Conservation (phyloP, 2,113 vertebrate species). For the Mungos mungo region DNA sequence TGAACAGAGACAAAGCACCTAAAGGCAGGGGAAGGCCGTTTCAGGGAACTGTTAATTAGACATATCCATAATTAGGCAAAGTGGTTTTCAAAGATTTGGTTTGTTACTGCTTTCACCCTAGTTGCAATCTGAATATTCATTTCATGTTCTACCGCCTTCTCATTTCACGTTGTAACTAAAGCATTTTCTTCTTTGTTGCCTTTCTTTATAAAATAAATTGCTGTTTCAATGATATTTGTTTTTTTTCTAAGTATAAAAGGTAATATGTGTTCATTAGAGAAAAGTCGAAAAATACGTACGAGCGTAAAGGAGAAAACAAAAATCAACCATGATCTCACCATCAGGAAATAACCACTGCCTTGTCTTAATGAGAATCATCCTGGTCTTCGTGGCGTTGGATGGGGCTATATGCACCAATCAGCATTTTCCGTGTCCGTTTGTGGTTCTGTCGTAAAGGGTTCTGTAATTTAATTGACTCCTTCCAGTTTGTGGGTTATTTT, state of each 20-base stretch:
- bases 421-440: constrained; percentile 11
- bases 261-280: constrained; percentile 52
- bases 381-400: neutral
- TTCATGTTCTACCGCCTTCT: constrained; percentile 45
- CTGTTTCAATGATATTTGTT: constrained; percentile 42
- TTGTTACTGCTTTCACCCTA: constrained; percentile 33
- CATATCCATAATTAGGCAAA: constrained; percentile 48
- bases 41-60: constrained; percentile 38
- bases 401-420: fast-evolving
- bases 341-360: neutral
- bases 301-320: constrained; percentile 46
- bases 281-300: constrained; percentile 52
- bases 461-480: neutral
- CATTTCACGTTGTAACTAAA: constrained; percentile 43
- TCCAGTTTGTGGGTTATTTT: neutral
- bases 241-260: constrained; percentile 63
- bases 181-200: constrained; percentile 10
- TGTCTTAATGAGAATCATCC: neutral
- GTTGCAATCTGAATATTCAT: constrained; percentile 56
- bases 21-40: neutral
- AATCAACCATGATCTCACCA: neutral
- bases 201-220: constrained; percentile 64
- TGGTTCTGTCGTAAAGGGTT: neutral
- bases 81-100: constrained; percentile 8
- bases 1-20: constrained; percentile 31